Conservation (phyloP, 2,888 invertebrate species). For the Pyrrhia umbra region DNA sequence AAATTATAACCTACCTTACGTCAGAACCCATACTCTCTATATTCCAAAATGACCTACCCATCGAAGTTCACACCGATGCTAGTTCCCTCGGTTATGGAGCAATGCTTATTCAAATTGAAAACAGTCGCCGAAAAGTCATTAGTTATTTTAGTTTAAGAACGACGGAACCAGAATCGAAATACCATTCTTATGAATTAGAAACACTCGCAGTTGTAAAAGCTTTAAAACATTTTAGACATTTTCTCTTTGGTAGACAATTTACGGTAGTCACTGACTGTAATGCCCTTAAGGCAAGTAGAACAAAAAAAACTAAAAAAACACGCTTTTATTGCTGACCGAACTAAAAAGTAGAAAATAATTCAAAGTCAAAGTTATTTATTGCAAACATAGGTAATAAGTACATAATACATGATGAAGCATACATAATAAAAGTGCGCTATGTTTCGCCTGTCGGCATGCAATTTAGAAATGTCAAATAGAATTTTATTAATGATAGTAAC, state of each 20-base stretch:
- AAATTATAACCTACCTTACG: not conserved
- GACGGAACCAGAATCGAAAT: not conserved
- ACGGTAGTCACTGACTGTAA: not conserved
- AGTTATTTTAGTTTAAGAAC: not conserved
- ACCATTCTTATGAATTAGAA: slow-evolving; percentile 1
- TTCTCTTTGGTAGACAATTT: not conserved
- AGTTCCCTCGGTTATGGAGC: not conserved
- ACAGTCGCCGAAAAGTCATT: not conserved
- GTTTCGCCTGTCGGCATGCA: too few species aligned
- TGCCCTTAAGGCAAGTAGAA: not conserved
- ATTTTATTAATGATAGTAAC: too few species aligned
- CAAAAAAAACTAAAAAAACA: too few species aligned
- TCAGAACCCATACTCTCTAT: not conserved
- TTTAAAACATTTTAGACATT: not conserved
- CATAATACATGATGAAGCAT: too few species aligned
- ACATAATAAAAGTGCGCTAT: too few species aligned
- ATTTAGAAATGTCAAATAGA: too few species aligned
- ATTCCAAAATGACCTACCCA: not conserved
- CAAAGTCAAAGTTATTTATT: too few species aligned
- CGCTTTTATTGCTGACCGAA: too few species aligned
- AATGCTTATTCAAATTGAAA: not conserved
- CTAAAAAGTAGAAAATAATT: too few species aligned
- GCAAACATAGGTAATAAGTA: too few species aligned
- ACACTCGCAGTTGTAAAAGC: not conserved
- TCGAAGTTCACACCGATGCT: not conserved